Conservation (phyloP, 2,113 vertebrate genomes). For the Oreotragus oreotragus region DNA sequence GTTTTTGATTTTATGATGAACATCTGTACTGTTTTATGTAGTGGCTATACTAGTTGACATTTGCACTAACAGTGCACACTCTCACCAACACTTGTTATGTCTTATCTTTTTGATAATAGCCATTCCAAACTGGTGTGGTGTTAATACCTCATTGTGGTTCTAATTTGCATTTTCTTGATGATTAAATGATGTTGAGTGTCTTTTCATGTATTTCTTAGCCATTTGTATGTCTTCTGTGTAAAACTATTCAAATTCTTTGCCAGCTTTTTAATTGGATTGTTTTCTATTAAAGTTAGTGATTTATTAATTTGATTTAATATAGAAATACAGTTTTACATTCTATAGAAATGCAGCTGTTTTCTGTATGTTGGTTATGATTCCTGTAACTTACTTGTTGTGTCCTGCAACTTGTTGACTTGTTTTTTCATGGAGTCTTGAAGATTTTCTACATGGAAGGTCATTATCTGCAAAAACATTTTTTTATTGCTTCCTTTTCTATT, state of each 20-base stretch:
- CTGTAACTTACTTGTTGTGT: not conserved
- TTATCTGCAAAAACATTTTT: not conserved
- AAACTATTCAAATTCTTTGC: not conserved
- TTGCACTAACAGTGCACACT: not conserved
- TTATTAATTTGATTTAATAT: not conserved
- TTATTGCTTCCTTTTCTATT: not conserved
- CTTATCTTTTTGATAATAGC: not conserved
- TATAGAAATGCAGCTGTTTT: not conserved
- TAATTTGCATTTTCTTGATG: not conserved
- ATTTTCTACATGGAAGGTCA: not conserved
- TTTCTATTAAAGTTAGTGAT: not conserved
- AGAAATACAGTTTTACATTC: not conserved
- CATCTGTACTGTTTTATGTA: not conserved
- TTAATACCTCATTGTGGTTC: not conserved
- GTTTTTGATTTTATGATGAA: not conserved
- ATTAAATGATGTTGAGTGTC: not conserved
- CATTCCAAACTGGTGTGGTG: not conserved
- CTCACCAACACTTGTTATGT: not conserved
- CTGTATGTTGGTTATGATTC: not conserved
- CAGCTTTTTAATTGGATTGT: not conserved
- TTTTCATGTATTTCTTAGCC: not conserved
- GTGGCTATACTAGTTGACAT: not conserved
- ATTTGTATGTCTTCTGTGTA: not conserved
- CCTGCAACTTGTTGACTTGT: not conserved
- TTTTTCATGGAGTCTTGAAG: not conserved